A percentile compares a stretch with the other conserved stretches of the same genome.
Conservation (phyloP, 2,797 vertebrate species). For the Capromys pilorides region DNA sequence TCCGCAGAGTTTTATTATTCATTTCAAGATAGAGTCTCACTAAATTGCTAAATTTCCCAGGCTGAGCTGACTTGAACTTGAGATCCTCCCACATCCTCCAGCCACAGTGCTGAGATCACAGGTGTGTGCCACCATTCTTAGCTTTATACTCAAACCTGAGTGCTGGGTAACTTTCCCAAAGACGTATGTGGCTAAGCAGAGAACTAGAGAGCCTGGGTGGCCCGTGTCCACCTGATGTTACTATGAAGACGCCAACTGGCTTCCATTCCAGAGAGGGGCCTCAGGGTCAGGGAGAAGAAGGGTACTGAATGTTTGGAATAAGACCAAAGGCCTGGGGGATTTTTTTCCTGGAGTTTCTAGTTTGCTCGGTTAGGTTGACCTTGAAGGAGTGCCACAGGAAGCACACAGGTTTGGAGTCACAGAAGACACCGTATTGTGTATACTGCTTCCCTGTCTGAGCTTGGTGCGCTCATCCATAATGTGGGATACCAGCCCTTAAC, state of each 20-base stretch:
- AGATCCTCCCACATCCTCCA: background rate
- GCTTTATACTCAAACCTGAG: background rate
- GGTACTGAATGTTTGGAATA: background rate
- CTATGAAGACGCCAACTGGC: background rate
- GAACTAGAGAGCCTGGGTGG: background rate
- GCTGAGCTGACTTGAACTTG: background rate
- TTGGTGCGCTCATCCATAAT: background rate
- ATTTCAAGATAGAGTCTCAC: background rate
- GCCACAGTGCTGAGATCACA: background rate
- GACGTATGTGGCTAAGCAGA: background rate
- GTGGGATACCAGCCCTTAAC: background rate
- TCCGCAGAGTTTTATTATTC: background rate
- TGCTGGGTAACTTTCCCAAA: background rate
- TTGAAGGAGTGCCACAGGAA: background rate
- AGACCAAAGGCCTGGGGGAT: background rate
- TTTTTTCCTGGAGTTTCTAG: background rate
- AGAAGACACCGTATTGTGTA: fast-evolving
- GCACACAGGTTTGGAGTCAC: background rate
- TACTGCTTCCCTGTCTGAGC: background rate
- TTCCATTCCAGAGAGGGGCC: fast-evolving
- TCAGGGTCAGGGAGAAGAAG: background rate
- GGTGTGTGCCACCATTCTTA: background rate
- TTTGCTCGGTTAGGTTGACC: background rate
- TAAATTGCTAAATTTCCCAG: background rate
- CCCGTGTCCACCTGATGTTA: background rate